These are phyloP conservation scores for Mimachlamys varia DNA, from an alignment of 2,888 invertebrate species.

Conservation along the genomic window DNA sequence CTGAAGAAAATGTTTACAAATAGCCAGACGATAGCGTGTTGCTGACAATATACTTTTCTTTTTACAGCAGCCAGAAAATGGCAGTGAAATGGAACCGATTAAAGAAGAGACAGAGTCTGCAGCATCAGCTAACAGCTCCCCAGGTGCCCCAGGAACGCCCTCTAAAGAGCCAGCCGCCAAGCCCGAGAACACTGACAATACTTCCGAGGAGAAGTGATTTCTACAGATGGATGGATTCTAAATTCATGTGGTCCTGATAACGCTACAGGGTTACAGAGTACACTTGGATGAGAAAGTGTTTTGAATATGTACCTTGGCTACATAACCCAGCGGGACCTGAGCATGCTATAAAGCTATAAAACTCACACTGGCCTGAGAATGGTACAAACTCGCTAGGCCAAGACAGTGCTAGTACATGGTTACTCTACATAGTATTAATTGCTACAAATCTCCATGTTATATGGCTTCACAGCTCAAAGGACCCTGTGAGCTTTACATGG, in stretches of 20 bases:
- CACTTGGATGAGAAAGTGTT: neutral
- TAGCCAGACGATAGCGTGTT: too few species aligned
- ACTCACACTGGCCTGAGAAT: neutral
- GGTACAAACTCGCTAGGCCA: too few species aligned
- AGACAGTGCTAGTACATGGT: neutral
- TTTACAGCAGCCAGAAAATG: slow-evolving; percentile 53
- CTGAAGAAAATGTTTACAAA: too few species aligned
- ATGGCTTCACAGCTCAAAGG: too few species aligned
- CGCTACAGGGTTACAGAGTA: neutral
- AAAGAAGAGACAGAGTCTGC: slow-evolving; percentile 79
- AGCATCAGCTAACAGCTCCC: slow-evolving; percentile 57
- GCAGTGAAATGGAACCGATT: slow-evolving; percentile 79
- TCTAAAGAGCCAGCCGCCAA: slow-evolving; percentile 45
- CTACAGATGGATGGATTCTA: neutral
- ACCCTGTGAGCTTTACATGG: too few species aligned
- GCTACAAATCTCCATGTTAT: too few species aligned
- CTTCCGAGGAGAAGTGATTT: neutral
- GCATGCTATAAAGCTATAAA: neutral
- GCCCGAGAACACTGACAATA: neutral
- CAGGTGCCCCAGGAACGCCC: slow-evolving; percentile 50
- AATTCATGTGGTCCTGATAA: neutral
- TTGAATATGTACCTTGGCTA: neutral
- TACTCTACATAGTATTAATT: too few species aligned
- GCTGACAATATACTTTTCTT: neutral
- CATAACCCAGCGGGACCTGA: neutral